Evolutionary conservation across 2,113 vertebrate species (phyloP).

Genomic region (Crotalus horridus): DNA sequence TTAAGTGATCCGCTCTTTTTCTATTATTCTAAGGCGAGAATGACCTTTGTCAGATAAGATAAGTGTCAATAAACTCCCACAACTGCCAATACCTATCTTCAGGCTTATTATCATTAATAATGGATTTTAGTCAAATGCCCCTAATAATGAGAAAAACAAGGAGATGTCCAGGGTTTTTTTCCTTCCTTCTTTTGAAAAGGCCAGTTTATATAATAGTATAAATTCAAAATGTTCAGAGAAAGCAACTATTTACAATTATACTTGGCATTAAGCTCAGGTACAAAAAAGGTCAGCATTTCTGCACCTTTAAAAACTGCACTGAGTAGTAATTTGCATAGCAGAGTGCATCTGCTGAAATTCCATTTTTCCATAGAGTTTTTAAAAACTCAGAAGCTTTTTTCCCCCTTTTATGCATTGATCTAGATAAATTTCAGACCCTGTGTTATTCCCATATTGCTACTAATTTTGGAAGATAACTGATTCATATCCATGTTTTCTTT

Average conservation of each 20-base stretch:
- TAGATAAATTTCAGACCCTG: neutral
- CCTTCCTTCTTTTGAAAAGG: neutral
- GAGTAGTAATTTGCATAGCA: neutral
- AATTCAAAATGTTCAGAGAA: neutral
- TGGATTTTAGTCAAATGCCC: neutral
- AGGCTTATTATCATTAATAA: neutral
- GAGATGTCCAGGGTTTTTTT: neutral
- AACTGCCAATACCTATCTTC: neutral
- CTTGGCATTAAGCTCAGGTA: neutral
- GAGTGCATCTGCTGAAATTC: neutral
- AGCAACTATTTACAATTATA: neutral
- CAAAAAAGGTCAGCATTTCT: neutral
- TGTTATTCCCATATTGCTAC: neutral
- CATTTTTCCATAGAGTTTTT: neutral
- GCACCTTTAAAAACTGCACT: neutral
- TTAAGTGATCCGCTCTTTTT: neutral
- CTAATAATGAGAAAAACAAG: neutral
- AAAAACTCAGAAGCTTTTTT: neutral
- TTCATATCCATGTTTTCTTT: neutral
- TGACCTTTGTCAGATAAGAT: neutral
- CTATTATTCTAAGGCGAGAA: neutral
- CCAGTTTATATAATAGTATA: neutral
- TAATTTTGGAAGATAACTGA: neutral
- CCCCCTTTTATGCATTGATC: neutral
- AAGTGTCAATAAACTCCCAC: neutral